These are phyloP conservation scores for Fragariocoptes setiger DNA, from an alignment of 1,140 invertebrate species.

Conservation along the genomic window DNA sequence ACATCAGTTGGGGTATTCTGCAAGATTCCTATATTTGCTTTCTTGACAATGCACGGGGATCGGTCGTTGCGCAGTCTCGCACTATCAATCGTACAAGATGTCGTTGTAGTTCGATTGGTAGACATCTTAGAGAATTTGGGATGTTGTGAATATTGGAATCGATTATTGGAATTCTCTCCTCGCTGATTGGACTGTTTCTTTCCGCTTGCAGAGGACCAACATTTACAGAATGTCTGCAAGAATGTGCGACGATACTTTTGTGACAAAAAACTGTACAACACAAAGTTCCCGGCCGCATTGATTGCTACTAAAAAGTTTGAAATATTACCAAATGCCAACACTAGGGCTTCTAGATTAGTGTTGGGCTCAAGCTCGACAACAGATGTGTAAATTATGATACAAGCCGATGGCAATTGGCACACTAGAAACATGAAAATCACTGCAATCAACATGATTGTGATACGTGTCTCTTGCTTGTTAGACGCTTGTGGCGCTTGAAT, in stretches of 20 bases:
- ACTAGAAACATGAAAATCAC: slow-evolving; percentile 37
- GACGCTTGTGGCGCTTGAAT: too few relatives aligned
- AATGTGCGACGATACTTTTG: slow-evolving; percentile 40
- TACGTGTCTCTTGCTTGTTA: slow-evolving; percentile 32
- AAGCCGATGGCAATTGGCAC: slow-evolving; percentile 33
- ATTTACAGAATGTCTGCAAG: slow-evolving; percentile 26
- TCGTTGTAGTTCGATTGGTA: too few relatives aligned
- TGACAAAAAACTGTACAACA: slow-evolving; percentile 40
- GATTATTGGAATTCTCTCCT: too few relatives aligned
- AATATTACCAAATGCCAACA: slow-evolving; percentile 29
- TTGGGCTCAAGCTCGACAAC: slow-evolving; percentile 17
- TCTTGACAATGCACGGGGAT: too few relatives aligned
- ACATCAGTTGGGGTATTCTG: too few relatives aligned
- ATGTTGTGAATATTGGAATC: too few relatives aligned
- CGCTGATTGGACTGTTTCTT: too few relatives aligned
- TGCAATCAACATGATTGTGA: slow-evolving; percentile 37
- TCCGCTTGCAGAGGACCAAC: too few relatives aligned
- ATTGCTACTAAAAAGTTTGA: slow-evolving; percentile 34
- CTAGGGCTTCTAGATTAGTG: slow-evolving; percentile 17
- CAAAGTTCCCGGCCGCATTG: slow-evolving; percentile 36
- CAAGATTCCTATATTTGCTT: too few relatives aligned
- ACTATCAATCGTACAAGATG: too few relatives aligned
- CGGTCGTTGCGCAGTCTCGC: too few relatives aligned
- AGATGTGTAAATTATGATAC: slow-evolving; percentile 21
- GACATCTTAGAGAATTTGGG: too few relatives aligned